Evolutionary conservation across 2,797 vertebrate genomes (phyloP).

Genomic region (Neosilurus hyrtlii): DNA sequence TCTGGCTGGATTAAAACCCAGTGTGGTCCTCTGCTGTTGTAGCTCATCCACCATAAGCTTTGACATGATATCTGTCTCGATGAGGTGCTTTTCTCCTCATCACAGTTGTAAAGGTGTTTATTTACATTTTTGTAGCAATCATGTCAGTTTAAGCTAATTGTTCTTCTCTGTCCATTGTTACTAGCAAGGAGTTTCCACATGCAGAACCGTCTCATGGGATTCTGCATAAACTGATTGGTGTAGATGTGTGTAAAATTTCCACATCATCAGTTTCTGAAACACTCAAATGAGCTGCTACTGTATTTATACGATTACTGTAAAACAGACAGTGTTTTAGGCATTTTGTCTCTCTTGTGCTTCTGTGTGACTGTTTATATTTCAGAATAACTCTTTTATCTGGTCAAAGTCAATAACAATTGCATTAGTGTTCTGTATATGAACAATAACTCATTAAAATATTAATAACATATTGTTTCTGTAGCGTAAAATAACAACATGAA

Average conservation of each 20-base stretch:
- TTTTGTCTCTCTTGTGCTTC: not conserved
- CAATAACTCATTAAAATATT: not conserved
- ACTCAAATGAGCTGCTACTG: no score
- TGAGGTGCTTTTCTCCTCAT: not conserved
- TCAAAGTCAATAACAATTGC: not conserved
- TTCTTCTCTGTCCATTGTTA: not conserved
- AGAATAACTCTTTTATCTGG: not conserved
- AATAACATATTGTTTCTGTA: not conserved
- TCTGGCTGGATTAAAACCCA: not conserved
- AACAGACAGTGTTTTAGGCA: not conserved
- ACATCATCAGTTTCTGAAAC: no score
- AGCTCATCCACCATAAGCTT: not conserved
- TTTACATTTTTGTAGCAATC: not conserved
- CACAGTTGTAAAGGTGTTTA: not conserved
- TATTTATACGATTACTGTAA: not conserved
- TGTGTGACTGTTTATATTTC: not conserved
- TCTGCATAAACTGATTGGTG: not conserved
- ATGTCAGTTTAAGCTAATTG: not conserved
- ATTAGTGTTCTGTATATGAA: not conserved
- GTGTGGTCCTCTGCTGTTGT: not conserved
- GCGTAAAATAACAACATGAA: not conserved
- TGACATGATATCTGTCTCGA: not conserved
- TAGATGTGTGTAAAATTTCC: not conserved
- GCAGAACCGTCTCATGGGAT: not conserved
- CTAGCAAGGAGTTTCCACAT: not conserved